These are phyloP conservation scores for Dryobota labecula DNA, from an alignment of 2,888 invertebrate species.

Conservation along the genomic window DNA sequence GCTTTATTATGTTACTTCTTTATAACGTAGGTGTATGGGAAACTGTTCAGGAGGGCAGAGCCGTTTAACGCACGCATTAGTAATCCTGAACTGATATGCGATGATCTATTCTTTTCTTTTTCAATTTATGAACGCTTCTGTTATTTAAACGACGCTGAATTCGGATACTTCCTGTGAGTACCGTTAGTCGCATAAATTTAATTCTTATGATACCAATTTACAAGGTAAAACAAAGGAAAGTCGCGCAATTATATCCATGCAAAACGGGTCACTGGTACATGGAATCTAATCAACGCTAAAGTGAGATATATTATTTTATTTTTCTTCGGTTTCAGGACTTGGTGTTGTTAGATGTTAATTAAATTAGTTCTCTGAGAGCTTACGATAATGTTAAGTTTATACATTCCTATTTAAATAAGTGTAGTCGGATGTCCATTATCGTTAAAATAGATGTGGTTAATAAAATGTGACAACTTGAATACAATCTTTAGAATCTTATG, in stretches of 20 bases:
- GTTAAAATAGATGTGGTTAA: slow-evolving; percentile 53
- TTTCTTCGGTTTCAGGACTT: slow-evolving; percentile 50
- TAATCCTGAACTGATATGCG: slow-evolving; percentile 5
- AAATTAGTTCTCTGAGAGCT: slow-evolving; percentile 68
- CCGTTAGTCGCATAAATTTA: slow-evolving; percentile 52
- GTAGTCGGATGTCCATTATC: slow-evolving; percentile 52
- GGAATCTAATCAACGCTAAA: slow-evolving; percentile 34
- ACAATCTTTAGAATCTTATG: slow-evolving; percentile 41
- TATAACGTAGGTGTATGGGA: slow-evolving; percentile 25
- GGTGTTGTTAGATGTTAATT: slow-evolving; percentile 62
- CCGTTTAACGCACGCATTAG: slow-evolving; percentile 8
- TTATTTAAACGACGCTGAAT: slow-evolving; percentile 25
- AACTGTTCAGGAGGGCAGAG: slow-evolving; percentile 7
- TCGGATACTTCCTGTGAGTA: slow-evolving; percentile 29
- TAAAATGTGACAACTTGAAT: slow-evolving; percentile 27
- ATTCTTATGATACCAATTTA: slow-evolving; percentile 51
- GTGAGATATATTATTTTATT: slow-evolving; percentile 53
- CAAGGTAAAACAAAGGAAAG: slow-evolving; percentile 25
- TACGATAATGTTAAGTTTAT: slow-evolving; percentile 80
- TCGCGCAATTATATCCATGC: slow-evolving; percentile 50
- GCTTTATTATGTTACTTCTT: slow-evolving; percentile 39
- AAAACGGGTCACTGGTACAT: slow-evolving; percentile 43
- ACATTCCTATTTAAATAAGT: slow-evolving; percentile 83
- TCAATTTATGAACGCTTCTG: slow-evolving; percentile 8
- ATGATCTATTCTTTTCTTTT: slow-evolving; percentile 1